Conservation (phyloP, 2,797 vertebrate genomes). For the Chrosomus eos region DNA sequence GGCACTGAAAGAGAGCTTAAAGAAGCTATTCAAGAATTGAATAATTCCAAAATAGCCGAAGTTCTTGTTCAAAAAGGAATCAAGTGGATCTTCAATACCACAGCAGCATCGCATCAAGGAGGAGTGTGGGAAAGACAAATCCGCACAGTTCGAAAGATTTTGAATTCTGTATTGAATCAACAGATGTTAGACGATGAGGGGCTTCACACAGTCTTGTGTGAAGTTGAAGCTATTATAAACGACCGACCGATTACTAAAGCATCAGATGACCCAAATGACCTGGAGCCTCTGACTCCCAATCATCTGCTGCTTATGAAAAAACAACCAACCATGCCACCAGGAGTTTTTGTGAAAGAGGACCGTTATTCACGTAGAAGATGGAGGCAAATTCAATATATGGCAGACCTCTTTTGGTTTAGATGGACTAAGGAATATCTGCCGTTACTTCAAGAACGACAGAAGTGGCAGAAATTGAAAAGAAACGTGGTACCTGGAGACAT, state of each 20-base stretch:
- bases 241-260: not conserved
- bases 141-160: not conserved
- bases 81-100: conserved; percentile 42
- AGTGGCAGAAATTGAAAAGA: conserved; percentile 1
- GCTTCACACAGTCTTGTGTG: conserved; percentile 1
- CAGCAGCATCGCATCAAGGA: conserved; percentile 12
- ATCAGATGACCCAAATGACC: not conserved
- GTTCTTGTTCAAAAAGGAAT: conserved; percentile 17
- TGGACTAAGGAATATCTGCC: conserved; percentile 21
- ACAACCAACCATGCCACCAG: conserved; percentile 18
- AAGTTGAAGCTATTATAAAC: conserved; percentile 37
- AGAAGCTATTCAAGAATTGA: not conserved
- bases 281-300: conserved; percentile 16
- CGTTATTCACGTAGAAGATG: conserved; percentile 6
- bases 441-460: conserved; percentile 9
- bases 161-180: conserved; percentile 20
- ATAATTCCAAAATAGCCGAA: conserved; percentile 9
- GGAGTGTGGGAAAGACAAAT: conserved; percentile 48
- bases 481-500: not conserved
- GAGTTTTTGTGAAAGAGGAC: conserved; percentile 25
- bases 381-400: conserved; percentile 28
- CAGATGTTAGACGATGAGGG: conserved; percentile 29
- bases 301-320: conserved; percentile 12
- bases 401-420: conserved; percentile 18
- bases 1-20: conserved; percentile 17